Evolutionary conservation across 1,140 invertebrate species (phyloP), one percentile per base, ranked within the genome.

Genomic region (Diorhabda elongata): DNA sequence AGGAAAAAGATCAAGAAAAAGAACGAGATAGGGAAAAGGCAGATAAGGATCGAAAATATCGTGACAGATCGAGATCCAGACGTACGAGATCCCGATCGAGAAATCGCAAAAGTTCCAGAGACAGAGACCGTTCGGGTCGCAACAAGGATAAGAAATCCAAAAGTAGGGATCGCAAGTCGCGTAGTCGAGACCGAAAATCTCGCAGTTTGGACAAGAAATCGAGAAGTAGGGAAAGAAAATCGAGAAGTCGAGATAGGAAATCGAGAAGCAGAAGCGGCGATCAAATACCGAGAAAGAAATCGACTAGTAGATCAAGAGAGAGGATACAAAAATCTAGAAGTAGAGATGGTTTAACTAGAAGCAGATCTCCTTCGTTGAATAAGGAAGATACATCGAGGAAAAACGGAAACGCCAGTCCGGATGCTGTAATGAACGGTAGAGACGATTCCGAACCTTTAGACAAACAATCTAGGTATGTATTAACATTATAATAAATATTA

Each of bases 1-100:
- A 52, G 89, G 90, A 91, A 77, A 89, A 91, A 73, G 88, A 91
- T 26, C 26, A 26, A 81, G 88, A 91, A 70, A 78, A 76, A 62
- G 74, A 78, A 59, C 64, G 73, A n/a, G 74, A 74, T 58, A 58
- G 73, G 43, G 75, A 76, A 6, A 79, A 78, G 61, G 73, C 76
- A 4, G 76, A 79, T 2, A 78, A 78, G 66, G 77, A 79, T 52
- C 76, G 77, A 57, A 79, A 80, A 66, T 78, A 78, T 75, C 77
- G 69, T 64, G 81, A 70, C 77, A 75, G 76, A 8, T 72, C 76
- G 57, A 71, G 76, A 57, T 76, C 75, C 3, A 71, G 77, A 75
- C 72, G 70, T 42, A 42, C 69, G 56, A 56, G 69, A 8, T 67
- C 69, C 42, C 52, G 61, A 26, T 71, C 69, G 26, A 72, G 69